These are phyloP conservation scores for Ophiodon elongatus DNA, from an alignment of 2,113 vertebrate genomes.

Conservation along the genomic window DNA sequence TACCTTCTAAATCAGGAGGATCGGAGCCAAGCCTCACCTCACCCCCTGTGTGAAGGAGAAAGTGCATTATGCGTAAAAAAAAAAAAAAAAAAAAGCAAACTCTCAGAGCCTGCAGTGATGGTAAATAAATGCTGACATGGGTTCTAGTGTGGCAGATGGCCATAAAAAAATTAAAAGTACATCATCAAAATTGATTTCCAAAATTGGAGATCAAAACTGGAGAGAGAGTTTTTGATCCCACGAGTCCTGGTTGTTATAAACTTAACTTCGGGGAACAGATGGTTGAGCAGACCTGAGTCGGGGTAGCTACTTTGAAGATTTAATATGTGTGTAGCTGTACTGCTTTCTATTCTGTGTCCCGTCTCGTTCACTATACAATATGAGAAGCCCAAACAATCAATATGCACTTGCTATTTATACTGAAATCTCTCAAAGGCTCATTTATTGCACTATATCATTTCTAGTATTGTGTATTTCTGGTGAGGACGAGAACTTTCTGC, in stretches of 20 bases:
- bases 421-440: not conserved
- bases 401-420: not conserved
- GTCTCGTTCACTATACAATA: not conserved
- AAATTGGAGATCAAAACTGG: constrained; percentile 49
- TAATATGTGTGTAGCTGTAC: not conserved
- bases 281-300: constrained; percentile 37
- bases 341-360: constrained; percentile 13
- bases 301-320: constrained; percentile 36
- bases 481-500: not conserved
- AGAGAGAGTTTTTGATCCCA: constrained; percentile 46
- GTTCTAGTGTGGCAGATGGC: constrained; percentile 57
- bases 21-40: constrained; percentile 52
- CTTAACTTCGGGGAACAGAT: constrained; percentile 59
- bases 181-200: constrained; percentile 39
- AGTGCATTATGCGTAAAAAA: constrained; percentile 46
- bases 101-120: not conserved
- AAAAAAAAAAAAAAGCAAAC: constrained; percentile 13
- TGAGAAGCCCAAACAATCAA: constrained; percentile 8
- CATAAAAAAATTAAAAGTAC: constrained; percentile 14
- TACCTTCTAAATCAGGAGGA: constrained; percentile 66
- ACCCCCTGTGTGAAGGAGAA: constrained; percentile 23
- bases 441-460: too few relatives aligned
- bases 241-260: constrained; percentile 49
- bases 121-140: constrained; percentile 48
- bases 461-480: not conserved